Evolutionary conservation across 1,140 invertebrate species (phyloP), one percentile per base, ranked within the genome.

Genomic region (Drosophila chauvacae): DNA sequence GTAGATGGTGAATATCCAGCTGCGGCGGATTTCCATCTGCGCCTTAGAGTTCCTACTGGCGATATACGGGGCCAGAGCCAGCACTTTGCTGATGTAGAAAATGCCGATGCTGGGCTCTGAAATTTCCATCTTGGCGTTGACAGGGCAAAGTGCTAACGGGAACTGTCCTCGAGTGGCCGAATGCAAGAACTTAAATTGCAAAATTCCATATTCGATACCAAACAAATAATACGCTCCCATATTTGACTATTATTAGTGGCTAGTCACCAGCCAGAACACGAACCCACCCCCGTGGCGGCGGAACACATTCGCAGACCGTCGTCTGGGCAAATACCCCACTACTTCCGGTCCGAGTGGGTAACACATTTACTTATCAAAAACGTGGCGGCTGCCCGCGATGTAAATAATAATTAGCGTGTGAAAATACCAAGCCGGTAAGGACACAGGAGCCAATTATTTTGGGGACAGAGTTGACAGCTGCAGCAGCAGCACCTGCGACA

Each of bases 51-150:
- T 77, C 28, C 68, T 77, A 2, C 23, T 55, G 10, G 80, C 57
- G 3, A 73, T 59, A 69, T 88, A 94, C 55, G 94, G 94, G 35
- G 93, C 94, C 81, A 94, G 93, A 47, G 93, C 93, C 35, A 94
- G 91, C 65, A 93, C 84, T 48, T 93, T 93, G 55, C 87, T 93
- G 14, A 94, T 91, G 82, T 93, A 94, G 55, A 93, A 94, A 65
- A 92, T 77, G 30, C 84, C 73, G 48, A 92, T 75, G 51, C 77
- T 91, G n/a, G 81, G 56, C 51, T 91, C 74, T 10, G 91, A 90
- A 37, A 91, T 91, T 73, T 93, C 92, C 86, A 85, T 93, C 30
- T 56, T 81, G 11, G 44, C 35, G 42, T 10, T 3, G 7, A 30
- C 61, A 30, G 68, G 20, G 9, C 53, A 59, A 78, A 35, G 58